Evolutionary conservation across 2,797 vertebrate species (phyloP), one percentile per base, ranked within the genome.

Genomic region (Babyrousa celebensis): DNA sequence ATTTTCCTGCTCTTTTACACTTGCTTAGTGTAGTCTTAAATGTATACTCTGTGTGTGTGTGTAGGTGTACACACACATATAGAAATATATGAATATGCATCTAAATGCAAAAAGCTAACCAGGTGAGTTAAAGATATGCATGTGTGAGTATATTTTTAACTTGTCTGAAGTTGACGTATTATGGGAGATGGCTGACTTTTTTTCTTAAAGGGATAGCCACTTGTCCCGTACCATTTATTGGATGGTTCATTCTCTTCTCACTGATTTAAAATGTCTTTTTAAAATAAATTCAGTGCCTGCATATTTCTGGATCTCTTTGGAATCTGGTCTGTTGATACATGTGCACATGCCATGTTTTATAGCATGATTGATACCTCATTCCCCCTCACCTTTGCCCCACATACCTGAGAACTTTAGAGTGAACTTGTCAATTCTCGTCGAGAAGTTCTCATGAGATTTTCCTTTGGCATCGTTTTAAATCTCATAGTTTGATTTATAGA

Each of bases 211-310:
- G 20, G 25, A 29, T 78, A 84, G 60, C 48, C 16, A 16, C n/a
- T 80, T 75, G 32, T 85, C 10, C 63, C 25, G 0, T 77, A 27
- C 12, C 40, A 5, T 83, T 74, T 79, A 23, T 77, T 52, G 21
- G 65, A 60, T 17, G 43, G 21, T 10, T 78, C 48, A 36, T 94
- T 95, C 58, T 74, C 48, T 68, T 12, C 43, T 93, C 27, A 27
- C 16, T 36, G 58, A 6, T 65, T 60, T 79, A 58, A 91, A 78
- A 29, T 63, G 40, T 11, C 10, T 87, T 67, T 89, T 83, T 36
- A 58, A 87, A 94, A 94, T 92, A 92, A 93, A 78, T 20, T 32
- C 4, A 56, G 32, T 87, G 70, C 14, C 4, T 68, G 70, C 25
- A 5, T 67, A 29, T 23, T 32, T 40, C 1, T 87, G 36, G 29